Evolutionary conservation across 2,113 vertebrate species (phyloP), one percentile per base, ranked within the genome.

Genomic region (Spermophilus dauricus): DNA sequence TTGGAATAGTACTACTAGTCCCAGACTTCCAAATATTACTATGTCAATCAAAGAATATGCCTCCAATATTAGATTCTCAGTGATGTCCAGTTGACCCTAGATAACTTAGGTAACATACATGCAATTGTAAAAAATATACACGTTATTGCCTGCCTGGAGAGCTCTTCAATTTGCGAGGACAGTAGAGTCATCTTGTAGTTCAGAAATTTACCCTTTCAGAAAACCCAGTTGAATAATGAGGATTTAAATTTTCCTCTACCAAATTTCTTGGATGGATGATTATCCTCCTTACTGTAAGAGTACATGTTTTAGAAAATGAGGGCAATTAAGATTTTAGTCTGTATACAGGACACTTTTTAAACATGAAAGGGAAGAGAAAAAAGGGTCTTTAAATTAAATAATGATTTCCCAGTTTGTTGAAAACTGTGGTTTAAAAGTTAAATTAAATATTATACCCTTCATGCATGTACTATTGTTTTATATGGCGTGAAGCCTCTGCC

Each of bases 401-500:
- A 75, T 42, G 39, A 90, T 72, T 91, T 86, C n/a, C 20, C 2
- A 87, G 10, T 78, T 80, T 17, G 75, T 30, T 76, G 26, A 78
- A 12, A 61, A 95, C 56, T 53, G 3, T 51, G 4, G 67, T 81
- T 88, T 58, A 69, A 93, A 97, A 76, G 67, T 69, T 76, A 95
- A 78, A 42, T 78, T 83, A 92, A 89, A 42, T 70, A 56, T 56
- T 82, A 56, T 58, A 51, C 7, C 30, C 8, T 2, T 51, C 53
- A 56, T 17, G 42, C 48, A 28, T 93, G 37, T 48, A 17, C 34
- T 61, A 45, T 70, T 81, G 61, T 39, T n/a, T 85, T 81, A 4
- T 51, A 9, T 2, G 56, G 3, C 42, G 17, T 58, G 2, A 28
- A 78, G 16, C 3, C 32, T 93, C 9, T 30, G 32, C 7, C 65